Conservation (phyloP, 2,797 vertebrate genomes). For the Agapornis canus region DNA sequence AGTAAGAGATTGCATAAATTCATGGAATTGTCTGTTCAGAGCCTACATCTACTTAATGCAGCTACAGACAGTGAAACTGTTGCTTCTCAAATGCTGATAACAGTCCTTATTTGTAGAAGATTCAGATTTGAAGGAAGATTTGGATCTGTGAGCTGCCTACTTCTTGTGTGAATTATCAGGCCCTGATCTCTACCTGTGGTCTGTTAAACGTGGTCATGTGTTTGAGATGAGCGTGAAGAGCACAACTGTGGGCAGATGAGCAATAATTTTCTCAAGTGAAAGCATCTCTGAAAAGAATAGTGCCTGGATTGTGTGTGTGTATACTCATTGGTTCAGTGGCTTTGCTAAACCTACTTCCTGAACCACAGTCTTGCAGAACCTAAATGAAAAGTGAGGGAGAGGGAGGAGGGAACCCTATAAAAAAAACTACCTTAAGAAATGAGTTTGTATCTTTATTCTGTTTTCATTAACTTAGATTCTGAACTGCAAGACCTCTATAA, state of each 20-base stretch:
- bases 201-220: not conserved
- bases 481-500: not conserved
- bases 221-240: not conserved
- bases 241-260: not conserved
- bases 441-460: not conserved
- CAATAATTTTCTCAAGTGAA: not conserved
- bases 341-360: not conserved
- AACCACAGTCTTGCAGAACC: not conserved
- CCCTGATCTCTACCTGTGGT: not conserved
- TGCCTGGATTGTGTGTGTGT: not conserved
- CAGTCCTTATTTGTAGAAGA: not conserved
- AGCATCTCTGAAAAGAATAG: not conserved
- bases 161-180: not conserved
- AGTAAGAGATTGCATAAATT: not conserved
- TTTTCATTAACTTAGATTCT: not conserved
- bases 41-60: not conserved
- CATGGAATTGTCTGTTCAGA: not conserved
- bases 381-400: not conserved
- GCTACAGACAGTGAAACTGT: not conserved
- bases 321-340: not conserved
- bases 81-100: not conserved
- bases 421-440: not conserved
- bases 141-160: not conserved
- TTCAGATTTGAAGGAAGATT: not conserved
- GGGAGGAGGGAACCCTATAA: not conserved